These are phyloP conservation scores for Gari tellinella DNA, from an alignment of 2,888 invertebrate species.

Conservation along the genomic window DNA sequence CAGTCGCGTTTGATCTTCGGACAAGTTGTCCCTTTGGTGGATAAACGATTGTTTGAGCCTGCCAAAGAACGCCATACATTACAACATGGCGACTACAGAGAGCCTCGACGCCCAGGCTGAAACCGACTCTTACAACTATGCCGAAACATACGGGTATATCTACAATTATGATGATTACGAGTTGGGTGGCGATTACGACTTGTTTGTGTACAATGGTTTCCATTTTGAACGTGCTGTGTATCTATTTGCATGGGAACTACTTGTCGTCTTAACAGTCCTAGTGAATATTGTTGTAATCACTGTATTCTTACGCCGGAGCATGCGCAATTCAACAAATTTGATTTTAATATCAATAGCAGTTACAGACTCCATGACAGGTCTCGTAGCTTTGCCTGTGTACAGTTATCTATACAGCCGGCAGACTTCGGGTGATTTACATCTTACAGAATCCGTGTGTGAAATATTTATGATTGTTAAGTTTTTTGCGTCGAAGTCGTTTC, in stretches of 20 bases:
- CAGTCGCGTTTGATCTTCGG: too few species aligned
- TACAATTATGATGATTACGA: slow-evolving; percentile 2
- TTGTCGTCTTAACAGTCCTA: slow-evolving; percentile 41
- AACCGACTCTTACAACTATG: neutral
- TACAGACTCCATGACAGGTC: slow-evolving; percentile 52
- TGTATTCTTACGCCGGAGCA: slow-evolving; percentile 41
- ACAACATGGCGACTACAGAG: too few species aligned
- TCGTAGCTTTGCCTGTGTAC: slow-evolving; percentile 42
- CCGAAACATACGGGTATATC: slow-evolving; percentile 1
- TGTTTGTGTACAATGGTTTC: slow-evolving; percentile 17
- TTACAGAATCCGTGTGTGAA: slow-evolving; percentile 25
- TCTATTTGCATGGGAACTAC: slow-evolving; percentile 25
- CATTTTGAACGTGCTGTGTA: slow-evolving; percentile 26
- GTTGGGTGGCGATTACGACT: neutral
- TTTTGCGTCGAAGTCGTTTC: slow-evolving; percentile 45
- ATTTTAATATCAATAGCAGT: slow-evolving; percentile 54
- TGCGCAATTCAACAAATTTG: slow-evolving; percentile 53
- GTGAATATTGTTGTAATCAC: slow-evolving; percentile 50
- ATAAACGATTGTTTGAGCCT: too few species aligned
- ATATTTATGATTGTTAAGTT: slow-evolving; percentile 31
- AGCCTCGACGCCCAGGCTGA: too few species aligned
- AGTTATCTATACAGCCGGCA: slow-evolving; percentile 37
- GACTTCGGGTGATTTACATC: slow-evolving; percentile 2
- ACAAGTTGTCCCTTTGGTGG: too few species aligned
- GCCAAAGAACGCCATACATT: too few species aligned